These are phyloP conservation scores for Triops cancriformis DNA, from an alignment of 1,140 invertebrate species.

Conservation along the genomic window DNA sequence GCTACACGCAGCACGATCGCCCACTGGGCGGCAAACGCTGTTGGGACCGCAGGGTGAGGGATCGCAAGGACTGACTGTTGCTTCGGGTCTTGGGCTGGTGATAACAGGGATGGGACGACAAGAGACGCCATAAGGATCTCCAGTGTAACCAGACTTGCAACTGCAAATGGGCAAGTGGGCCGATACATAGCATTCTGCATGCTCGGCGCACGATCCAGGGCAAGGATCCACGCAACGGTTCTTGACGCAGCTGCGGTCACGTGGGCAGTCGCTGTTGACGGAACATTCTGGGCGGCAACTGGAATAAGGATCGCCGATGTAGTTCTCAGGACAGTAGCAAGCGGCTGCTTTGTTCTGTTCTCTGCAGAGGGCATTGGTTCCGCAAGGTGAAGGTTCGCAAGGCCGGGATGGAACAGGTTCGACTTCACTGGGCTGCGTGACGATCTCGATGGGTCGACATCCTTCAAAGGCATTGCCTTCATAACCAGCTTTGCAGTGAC, in stretches of 20 bases:
- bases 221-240: constrained; percentile 76
- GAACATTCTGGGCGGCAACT: constrained; percentile 66
- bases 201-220: constrained; percentile 63
- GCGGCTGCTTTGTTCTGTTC: constrained; percentile 39
- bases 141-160: constrained; percentile 61
- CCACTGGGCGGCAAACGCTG: constrained; percentile 42
- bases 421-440: constrained; percentile 9
- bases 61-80: constrained; percentile 54
- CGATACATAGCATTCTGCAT: constrained; percentile 65
- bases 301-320: constrained; percentile 59
- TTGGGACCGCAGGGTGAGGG: constrained; percentile 39
- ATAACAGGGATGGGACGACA: constrained; percentile 47
- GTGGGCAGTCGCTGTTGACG: constrained; percentile 65
- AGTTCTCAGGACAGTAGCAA: constrained; percentile 47
- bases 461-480: constrained; percentile 53
- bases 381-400: constrained; percentile 64
- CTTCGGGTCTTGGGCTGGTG: constrained; percentile 44
- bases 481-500: constrained; percentile 56
- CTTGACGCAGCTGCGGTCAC: constrained; percentile 59
- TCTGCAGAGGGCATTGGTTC: constrained; percentile 64
- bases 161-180: constrained; percentile 73
- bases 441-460: constrained; percentile 24
- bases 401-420: constrained; percentile 35
- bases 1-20: constrained; percentile 58
- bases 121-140: constrained; percentile 57